Percentiles rank a stretch among this genome's conserved stretches.
phyloP scores from a whole-genome alignment of 1,140 invertebrate species.

The Holotrichia oblita region DNA sequence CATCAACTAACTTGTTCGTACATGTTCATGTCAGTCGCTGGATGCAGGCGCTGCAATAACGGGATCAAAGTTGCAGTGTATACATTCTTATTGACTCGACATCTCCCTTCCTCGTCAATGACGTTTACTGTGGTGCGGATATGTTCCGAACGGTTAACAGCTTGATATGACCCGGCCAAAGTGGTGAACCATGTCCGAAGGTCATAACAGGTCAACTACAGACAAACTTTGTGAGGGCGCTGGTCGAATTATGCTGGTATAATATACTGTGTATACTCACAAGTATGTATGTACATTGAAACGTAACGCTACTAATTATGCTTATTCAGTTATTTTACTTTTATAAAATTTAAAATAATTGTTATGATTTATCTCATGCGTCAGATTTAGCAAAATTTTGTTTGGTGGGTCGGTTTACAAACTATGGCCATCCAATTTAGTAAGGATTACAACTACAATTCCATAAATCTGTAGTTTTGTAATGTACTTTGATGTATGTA shows the following conservation, averaged over 20 bases:
- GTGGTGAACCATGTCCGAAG: constrained; percentile 16
- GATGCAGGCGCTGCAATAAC: not conserved
- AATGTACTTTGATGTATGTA: too few relatives aligned
- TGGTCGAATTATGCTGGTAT: not conserved
- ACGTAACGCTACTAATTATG: too few relatives aligned
- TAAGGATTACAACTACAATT: too few relatives aligned
- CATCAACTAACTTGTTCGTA: constrained; percentile 19
- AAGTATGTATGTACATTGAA: too few relatives aligned
- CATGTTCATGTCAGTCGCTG: constrained; percentile 2
- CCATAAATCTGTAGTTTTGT: too few relatives aligned
- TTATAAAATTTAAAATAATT: too few relatives aligned
- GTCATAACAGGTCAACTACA: constrained; percentile 2
- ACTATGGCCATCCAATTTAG: too few relatives aligned
- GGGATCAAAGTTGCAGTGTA: constrained; percentile 18
- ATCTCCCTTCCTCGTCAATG: not conserved
- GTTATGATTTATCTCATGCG: too few relatives aligned
- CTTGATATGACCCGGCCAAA: not conserved
- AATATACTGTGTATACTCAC: too few relatives aligned
- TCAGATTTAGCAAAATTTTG: too few relatives aligned
- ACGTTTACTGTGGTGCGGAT: not conserved
- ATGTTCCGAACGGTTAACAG: not conserved
- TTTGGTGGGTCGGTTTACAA: too few relatives aligned
- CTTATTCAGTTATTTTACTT: too few relatives aligned
- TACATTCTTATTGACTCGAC: not conserved
- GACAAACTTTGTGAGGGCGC: not conserved